Percentiles rank a stretch among this genome's conserved stretches.
phyloP scores from a whole-genome alignment of 2,888 invertebrate genomes.

The Torymus aiolomorphi region DNA sequence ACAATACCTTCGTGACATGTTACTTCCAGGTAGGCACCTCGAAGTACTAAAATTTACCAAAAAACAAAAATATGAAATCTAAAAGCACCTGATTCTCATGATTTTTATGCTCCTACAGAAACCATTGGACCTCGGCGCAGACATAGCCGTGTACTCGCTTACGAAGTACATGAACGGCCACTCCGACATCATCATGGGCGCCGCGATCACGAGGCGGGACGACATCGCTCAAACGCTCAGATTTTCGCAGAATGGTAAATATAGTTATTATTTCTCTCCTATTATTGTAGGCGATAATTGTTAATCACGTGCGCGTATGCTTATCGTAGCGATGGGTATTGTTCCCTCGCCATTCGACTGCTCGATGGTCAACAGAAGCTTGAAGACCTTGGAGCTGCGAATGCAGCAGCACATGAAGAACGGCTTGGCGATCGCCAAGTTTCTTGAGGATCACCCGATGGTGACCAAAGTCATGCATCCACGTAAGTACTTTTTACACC shows the following conservation, averaged over 20 bases:
- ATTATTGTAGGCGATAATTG: not conserved
- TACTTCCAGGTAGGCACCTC: constrained; percentile 84
- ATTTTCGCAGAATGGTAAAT: constrained; percentile 90
- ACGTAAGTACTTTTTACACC: constrained; percentile 75
- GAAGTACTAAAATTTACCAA: no score
- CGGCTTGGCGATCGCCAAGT: constrained; percentile 86
- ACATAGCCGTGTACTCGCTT: constrained; percentile 92
- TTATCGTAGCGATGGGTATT: constrained; percentile 85
- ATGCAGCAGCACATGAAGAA: constrained; percentile 93
- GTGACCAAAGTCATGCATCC: constrained; percentile 91
- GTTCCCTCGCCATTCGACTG: constrained; percentile 98
- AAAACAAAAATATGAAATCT: not conserved
- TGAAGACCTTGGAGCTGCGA: constrained; percentile 93
- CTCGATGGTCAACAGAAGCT: constrained; percentile 91
- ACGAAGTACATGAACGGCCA: constrained; percentile 99
- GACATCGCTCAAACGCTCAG: constrained; percentile 84
- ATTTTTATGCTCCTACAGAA: constrained; percentile 77
- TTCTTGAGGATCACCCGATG: constrained; percentile 86
- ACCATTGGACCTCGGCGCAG: constrained; percentile 93
- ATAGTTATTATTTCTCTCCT: constrained; percentile 6
- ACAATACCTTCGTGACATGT: constrained; percentile 95
- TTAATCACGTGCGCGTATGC: not conserved
- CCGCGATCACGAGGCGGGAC: constrained; percentile 85
- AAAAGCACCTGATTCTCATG: no score
- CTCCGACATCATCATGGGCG: constrained; percentile 97